These are phyloP conservation scores for Thamnophis elegans DNA, from an alignment of 2,797 vertebrate species.

Conservation along the genomic window DNA sequence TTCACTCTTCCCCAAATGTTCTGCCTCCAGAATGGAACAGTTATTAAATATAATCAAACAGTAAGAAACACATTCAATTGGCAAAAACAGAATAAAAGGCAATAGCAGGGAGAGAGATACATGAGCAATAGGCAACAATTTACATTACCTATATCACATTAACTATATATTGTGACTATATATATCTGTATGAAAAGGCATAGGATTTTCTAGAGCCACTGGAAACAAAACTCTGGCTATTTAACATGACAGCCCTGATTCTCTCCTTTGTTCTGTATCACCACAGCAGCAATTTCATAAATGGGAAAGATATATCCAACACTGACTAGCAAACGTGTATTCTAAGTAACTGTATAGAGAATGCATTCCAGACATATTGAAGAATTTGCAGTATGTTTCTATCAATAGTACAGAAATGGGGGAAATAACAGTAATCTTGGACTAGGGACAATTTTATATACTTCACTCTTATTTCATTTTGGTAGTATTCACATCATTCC, in stretches of 20 bases:
- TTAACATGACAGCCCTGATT: background rate
- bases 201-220: background rate
- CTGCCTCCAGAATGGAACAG: background rate
- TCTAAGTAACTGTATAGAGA: background rate
- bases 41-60: background rate
- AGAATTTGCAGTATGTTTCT: background rate
- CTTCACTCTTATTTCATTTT: background rate
- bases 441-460: background rate
- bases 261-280: background rate
- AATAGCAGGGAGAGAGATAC: background rate
- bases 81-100: background rate
- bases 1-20: background rate
- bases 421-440: background rate
- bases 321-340: background rate
- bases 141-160: background rate
- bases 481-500: background rate
- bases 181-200: background rate
- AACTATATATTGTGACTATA: background rate
- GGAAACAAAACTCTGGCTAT: background rate
- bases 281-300: background rate
- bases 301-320: background rate
- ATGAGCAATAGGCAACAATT: background rate
- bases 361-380: background rate
- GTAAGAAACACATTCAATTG: background rate
- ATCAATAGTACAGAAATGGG: background rate